Evolutionary conservation across 2,888 invertebrate genomes (phyloP), one percentile per base, ranked within the genome.

Genomic region (Orthosia gracilis): DNA sequence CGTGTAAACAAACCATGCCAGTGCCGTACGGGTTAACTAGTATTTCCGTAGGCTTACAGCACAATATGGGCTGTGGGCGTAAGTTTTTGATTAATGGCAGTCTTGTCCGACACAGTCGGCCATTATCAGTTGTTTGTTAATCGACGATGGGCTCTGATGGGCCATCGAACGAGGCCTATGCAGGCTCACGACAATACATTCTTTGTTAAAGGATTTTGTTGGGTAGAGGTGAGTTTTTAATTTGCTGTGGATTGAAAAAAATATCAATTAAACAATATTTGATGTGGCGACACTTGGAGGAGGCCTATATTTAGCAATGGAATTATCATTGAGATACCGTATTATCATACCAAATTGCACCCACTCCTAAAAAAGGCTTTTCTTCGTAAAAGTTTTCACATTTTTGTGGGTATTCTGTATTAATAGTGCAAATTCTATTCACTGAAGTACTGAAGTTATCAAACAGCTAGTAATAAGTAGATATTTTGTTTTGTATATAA

Each of bases 51-150:
- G 73, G 70, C 68, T 78, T 73, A 70, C 63, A 65, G 54, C 54
- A 75, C 84, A 86, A 86, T 85, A 63, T 73, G 76, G 75, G 76
- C 11, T 64, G 62, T 80, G 52, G 72, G 61, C 68, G 79, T 75
- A 78, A 84, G 73, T 79, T 85, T 81, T 76, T 80, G 86, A 85
- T 85, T 80, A 86, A 85, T 86, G 62, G 47, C 31, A 23, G 54
- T 55, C 55, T 61, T 81, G 82, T 85, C 76, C 50, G 31, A 49
- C 49, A 57, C 84, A 82, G 71, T 69, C 57, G 52, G 58, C 71
- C 50, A 76, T 84, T 85, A 83, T 78, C 77, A 77, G 67, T 54
- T 70, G 55, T 59, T 63, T 71, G 77, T 72, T 82, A 82, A 85
- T 85, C 67, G 69, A 63, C 72, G 49, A 59, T 67, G n/a, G 72